Percentiles rank a stretch among this genome's conserved stretches.
Conservation (phyloP, 2,113 vertebrate species). For the Gnathonemus echidnorhynchus region DNA sequence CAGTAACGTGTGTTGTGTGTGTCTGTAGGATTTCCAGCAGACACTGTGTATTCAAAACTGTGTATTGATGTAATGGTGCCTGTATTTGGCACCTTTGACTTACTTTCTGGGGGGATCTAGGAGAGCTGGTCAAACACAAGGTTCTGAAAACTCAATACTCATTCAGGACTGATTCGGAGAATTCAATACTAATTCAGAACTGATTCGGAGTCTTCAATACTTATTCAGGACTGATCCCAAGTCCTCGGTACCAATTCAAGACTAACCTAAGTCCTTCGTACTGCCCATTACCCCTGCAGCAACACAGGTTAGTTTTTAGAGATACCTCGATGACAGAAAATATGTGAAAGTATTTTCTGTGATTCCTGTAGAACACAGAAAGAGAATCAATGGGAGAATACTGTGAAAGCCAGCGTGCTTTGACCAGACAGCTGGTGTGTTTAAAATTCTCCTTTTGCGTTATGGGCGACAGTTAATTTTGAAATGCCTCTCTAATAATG, state of each 20-base stretch:
- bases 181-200: neutral
- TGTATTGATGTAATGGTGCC: neutral
- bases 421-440: neutral
- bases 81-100: neutral
- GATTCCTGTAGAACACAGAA: neutral
- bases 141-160: neutral
- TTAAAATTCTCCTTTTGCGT: neutral
- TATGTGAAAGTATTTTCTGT: neutral
- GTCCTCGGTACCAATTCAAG: neutral
- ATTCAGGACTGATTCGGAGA: neutral
- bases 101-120: neutral
- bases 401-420: neutral
- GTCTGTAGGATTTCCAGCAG: neutral
- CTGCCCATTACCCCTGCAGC: neutral
- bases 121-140: neutral
- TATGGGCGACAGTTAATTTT: neutral
- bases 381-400: neutral
- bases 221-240: neutral
- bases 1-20: neutral
- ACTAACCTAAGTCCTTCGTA: neutral
- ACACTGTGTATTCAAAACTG: neutral
- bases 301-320: neutral
- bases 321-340: neutral
- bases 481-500: neutral
- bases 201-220: neutral